Conservation (phyloP, 2,888 invertebrate genomes). For the Trissolcus brochymenae region DNA sequence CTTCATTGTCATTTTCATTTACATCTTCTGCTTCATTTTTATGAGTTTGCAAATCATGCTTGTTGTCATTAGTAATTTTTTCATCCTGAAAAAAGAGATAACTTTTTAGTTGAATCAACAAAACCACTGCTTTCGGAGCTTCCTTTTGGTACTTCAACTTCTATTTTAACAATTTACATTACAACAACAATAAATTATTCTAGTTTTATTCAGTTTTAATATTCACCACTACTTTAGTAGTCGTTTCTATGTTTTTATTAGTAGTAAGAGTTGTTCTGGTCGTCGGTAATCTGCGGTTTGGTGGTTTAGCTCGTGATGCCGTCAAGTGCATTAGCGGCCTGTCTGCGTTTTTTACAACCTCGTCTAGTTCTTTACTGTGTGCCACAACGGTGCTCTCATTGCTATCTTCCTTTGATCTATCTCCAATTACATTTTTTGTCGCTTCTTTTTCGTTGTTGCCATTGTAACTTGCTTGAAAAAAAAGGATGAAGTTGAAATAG, state of each 20-base stretch:
- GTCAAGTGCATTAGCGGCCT: slow-evolving; percentile 78
- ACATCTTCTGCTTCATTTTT: slow-evolving; percentile 67
- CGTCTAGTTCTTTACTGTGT: slow-evolving; percentile 76
- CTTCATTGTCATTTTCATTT: too few relatives aligned
- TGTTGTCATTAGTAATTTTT: slow-evolving; percentile 72
- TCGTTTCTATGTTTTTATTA: slow-evolving; percentile 46
- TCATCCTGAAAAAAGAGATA: too few relatives aligned
- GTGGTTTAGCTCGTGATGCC: slow-evolving; percentile 80
- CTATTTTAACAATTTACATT: too few relatives aligned
- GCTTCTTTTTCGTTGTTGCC: slow-evolving; percentile 65
- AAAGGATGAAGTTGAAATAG: background rate
- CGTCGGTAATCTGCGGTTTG: slow-evolving; percentile 80
- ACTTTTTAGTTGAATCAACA: too few relatives aligned
- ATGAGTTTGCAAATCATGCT: slow-evolving; percentile 66
- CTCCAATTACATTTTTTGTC: slow-evolving; percentile 64
- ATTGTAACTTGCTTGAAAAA: slow-evolving; percentile 39
- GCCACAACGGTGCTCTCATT: slow-evolving; percentile 61
- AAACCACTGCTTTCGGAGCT: too few relatives aligned
- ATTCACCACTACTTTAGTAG: slow-evolving; percentile 21
- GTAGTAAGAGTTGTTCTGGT: slow-evolving; percentile 56
- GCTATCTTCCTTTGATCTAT: slow-evolving; percentile 60
- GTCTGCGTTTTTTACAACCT: slow-evolving; percentile 75
- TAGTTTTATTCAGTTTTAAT: background rate
- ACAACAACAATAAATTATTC: background rate
- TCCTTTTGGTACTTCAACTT: too few relatives aligned